phyloP scores from a whole-genome alignment of 2,888 invertebrate genomes.

The Apotomis turbidana region DNA sequence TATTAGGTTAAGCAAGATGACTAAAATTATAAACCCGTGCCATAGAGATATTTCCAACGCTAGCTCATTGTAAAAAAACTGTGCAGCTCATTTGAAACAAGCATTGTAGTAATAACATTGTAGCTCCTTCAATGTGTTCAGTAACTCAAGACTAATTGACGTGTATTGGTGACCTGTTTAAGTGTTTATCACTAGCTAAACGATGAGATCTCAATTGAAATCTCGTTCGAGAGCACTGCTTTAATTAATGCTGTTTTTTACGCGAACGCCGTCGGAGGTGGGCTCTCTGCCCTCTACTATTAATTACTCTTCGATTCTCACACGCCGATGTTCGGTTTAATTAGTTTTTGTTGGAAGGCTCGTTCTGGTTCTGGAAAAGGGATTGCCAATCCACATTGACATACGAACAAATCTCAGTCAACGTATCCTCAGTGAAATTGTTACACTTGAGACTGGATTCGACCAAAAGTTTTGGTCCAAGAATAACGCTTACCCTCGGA shows the following conservation, averaged over 20 bases:
- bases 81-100: no score
- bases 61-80: no score
- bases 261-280: constrained; percentile 48
- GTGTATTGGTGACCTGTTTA: constrained; percentile 19
- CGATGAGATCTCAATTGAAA: constrained; percentile 64
- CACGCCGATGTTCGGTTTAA: constrained; percentile 75
- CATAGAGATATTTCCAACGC: no score
- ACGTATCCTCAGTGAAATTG: background rate
- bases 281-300: constrained; percentile 60
- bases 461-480: no score
- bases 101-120: no score
- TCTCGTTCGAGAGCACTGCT: constrained; percentile 60
- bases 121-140: no score
- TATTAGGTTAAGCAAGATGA: no score
- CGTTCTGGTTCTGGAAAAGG: constrained; percentile 57
- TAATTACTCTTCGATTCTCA: constrained; percentile 69
- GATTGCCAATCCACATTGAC: constrained; percentile 51
- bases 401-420: background rate
- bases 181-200: constrained; percentile 43
- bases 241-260: constrained; percentile 72
- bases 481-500: no score
- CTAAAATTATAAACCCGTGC: no score
- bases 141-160: constrained; percentile 3
- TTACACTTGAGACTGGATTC: background rate
- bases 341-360: constrained; percentile 72